These are phyloP conservation scores for Argentina silus DNA, from an alignment of 2,797 vertebrate species.

Conservation along the genomic window DNA sequence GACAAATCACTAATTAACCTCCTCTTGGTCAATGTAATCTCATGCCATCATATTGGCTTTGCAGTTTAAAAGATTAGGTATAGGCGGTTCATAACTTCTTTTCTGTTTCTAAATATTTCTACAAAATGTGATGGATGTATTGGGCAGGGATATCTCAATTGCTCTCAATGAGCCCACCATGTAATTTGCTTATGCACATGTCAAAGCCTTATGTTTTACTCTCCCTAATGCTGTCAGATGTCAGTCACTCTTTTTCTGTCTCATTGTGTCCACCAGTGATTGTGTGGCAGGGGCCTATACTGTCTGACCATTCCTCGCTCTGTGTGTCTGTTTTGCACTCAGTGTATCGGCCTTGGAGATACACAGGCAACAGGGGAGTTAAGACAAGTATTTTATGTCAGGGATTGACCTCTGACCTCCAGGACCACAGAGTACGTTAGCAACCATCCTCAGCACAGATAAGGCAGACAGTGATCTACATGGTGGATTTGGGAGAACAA, in stretches of 20 bases:
- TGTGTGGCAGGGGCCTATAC: no score
- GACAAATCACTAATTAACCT: constrained; percentile 34
- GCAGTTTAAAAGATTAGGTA: constrained; percentile 11
- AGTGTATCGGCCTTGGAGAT: not conserved
- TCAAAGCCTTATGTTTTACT: not conserved
- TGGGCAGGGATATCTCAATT: no score
- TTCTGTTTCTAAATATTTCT: constrained; percentile 9
- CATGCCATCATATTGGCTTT: constrained; percentile 2
- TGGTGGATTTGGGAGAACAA: constrained; percentile 37
- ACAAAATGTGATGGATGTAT: not conserved
- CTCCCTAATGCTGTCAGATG: not conserved
- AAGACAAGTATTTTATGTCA: constrained; percentile 53
- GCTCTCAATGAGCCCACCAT: no score
- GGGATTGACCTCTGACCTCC: constrained; percentile 59
- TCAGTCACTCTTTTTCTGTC: not conserved
- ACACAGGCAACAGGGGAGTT: constrained; percentile 44
- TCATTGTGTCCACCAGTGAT: not conserved
- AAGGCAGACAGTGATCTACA: constrained; percentile 58
- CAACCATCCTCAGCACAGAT: constrained; percentile 64
- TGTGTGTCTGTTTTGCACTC: constrained; percentile 1
- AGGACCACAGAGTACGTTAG: constrained; percentile 61
- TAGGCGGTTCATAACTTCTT: not conserved
- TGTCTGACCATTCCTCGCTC: not conserved
- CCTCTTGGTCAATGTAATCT: constrained; percentile 22
- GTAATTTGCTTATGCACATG: no score